phyloP scores from a whole-genome alignment of 2,888 invertebrate genomes.

The Chrysolina americana region DNA sequence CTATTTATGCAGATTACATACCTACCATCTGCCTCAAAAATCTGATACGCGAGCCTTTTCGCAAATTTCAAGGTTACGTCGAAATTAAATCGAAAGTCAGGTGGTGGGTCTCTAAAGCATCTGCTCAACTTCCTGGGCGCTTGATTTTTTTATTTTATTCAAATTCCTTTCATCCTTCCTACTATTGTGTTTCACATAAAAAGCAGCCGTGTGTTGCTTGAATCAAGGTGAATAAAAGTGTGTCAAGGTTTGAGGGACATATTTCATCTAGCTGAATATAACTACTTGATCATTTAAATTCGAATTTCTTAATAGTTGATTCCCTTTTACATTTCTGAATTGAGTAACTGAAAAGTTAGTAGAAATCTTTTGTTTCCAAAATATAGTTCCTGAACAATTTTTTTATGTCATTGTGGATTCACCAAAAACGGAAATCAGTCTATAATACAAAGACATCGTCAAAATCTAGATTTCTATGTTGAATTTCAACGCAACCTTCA shows the following conservation, averaged over 20 bases:
- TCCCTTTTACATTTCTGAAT: too few relatives aligned
- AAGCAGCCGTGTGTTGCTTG: not conserved
- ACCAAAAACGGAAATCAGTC: too few relatives aligned
- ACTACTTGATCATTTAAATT: too few relatives aligned
- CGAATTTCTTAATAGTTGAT: too few relatives aligned
- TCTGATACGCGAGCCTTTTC: conserved; percentile 36
- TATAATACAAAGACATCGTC: too few relatives aligned
- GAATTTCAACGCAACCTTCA: too few relatives aligned
- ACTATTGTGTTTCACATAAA: conserved; percentile 16
- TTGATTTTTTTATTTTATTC: conserved; percentile 21
- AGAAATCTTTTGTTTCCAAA: too few relatives aligned
- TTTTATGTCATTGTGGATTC: too few relatives aligned
- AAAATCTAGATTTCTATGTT: too few relatives aligned
- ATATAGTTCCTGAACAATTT: too few relatives aligned
- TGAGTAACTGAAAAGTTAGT: too few relatives aligned
- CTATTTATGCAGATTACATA: conserved; percentile 16
- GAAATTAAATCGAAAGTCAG: conserved; percentile 48
- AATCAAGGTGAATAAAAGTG: not conserved
- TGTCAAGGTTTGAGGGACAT: not conserved
- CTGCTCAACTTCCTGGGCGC: conserved; percentile 39
- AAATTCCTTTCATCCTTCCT: conserved; percentile 22
- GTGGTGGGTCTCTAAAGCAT: conserved; percentile 47
- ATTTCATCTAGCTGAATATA: too few relatives aligned
- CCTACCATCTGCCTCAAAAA: conserved; percentile 20
- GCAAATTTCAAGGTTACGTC: conserved; percentile 51